Evolutionary conservation across 2,888 invertebrate species (phyloP).

Genomic region (Ornithoptera priamus): DNA sequence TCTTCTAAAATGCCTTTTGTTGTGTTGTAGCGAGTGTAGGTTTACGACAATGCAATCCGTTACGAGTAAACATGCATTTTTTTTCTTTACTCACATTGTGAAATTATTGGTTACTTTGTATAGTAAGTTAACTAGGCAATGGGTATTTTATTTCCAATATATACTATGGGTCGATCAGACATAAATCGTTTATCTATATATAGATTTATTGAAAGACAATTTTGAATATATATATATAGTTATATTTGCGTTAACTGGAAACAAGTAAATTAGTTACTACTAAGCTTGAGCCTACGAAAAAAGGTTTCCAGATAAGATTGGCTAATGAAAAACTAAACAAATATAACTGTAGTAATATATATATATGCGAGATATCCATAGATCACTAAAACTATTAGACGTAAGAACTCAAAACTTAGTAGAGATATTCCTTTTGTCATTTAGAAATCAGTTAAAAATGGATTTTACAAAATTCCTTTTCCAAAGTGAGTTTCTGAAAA

Average conservation of each 20-base stretch:
- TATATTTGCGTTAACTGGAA: not conserved
- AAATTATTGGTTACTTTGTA: not conserved
- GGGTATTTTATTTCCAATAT: not conserved
- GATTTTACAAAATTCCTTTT: too few relatives aligned
- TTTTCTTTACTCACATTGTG: not conserved
- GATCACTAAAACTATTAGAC: too few relatives aligned
- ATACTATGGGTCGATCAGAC: too few relatives aligned
- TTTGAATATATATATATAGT: not conserved
- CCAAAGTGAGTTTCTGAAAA: too few relatives aligned
- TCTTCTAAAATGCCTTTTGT: slow-evolving; percentile 1
- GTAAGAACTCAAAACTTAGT: too few relatives aligned
- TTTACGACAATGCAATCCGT: not conserved
- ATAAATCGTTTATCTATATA: not conserved
- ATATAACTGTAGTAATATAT: too few relatives aligned
- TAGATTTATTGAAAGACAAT: not conserved
- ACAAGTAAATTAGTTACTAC: not conserved
- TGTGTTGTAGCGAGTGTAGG: not conserved
- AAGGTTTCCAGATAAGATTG: too few relatives aligned
- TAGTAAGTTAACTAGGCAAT: not conserved
- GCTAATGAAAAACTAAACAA: too few relatives aligned
- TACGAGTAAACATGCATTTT: not conserved
- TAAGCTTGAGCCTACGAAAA: not conserved
- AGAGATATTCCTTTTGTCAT: too few relatives aligned
- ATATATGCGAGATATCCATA: too few relatives aligned
- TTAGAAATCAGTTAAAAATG: too few relatives aligned